Conservation (phyloP, 2,113 vertebrate species). For the Clupea harengus region DNA sequence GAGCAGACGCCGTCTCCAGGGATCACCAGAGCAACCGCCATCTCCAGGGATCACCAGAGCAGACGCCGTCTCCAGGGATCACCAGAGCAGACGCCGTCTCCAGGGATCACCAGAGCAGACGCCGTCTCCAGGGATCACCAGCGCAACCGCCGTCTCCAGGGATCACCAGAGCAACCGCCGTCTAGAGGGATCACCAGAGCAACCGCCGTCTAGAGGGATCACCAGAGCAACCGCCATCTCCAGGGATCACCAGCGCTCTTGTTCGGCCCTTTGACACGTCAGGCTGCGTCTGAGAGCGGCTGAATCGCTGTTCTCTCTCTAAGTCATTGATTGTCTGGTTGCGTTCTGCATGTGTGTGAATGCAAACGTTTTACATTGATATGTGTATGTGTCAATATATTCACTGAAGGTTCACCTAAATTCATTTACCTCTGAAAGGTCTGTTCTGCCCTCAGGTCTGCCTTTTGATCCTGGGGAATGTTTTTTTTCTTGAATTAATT, state of each 20-base stretch:
- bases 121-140: no score
- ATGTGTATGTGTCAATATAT: neutral
- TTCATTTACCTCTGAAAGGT: conserved; percentile 24
- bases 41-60: no score
- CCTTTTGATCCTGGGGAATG: neutral
- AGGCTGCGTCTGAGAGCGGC: neutral
- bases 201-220: no score
- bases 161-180: no score
- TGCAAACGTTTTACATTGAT: neutral
- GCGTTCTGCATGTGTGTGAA: neutral
- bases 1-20: no score
- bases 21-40: no score
- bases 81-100: no score
- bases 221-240: no score
- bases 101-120: neutral
- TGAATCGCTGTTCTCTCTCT: conserved; percentile 4
- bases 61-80: no score
- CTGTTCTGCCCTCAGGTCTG: conserved; percentile 19
- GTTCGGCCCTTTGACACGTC: neutral
- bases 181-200: no score
- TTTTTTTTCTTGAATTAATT: conserved; percentile 14
- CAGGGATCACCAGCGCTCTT: no score
- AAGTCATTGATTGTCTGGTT: conserved; percentile 1
- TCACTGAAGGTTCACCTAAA: neutral
- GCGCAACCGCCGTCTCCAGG: no score